Percentiles rank a stretch among this genome's conserved stretches.
Conservation (phyloP, 2,888 invertebrate species). For the Macrosiphum euphorbiae region DNA sequence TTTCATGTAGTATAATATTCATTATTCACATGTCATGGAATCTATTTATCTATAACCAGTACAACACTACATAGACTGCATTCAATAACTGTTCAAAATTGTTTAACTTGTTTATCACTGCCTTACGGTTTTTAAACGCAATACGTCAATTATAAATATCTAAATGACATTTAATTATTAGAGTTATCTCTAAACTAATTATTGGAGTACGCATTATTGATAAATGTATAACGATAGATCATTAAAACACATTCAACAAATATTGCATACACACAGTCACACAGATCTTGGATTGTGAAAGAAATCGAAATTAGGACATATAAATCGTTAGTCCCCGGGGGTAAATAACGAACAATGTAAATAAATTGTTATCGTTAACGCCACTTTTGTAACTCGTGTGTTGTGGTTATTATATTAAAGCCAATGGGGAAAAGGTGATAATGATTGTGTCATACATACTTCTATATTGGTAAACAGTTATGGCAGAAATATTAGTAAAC, state of each 20-base stretch:
- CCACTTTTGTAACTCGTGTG: conserved; percentile 18
- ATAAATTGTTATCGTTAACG: conserved; percentile 36
- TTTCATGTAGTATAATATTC: not conserved
- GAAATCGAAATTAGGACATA: conserved; percentile 38
- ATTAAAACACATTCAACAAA: not conserved
- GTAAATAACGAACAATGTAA: conserved; percentile 46
- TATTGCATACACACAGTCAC: not conserved
- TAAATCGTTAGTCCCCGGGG: conserved; percentile 16
- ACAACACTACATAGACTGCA: not conserved
- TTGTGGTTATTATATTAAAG: conserved; percentile 31
- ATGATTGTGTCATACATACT: conserved; percentile 40
- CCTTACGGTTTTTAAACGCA: not conserved
- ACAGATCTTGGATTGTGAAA: not conserved
- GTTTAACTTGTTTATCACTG: not conserved
- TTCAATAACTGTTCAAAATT: not conserved
- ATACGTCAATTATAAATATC: not conserved
- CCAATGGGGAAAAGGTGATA: conserved; percentile 35
- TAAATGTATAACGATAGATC: not conserved
- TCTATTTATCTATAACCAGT: not conserved
- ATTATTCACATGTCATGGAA: not conserved
- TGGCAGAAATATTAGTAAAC: conserved; percentile 53
- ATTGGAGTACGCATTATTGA: not conserved
- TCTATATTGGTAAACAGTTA: conserved; percentile 46
- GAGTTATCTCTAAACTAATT: not conserved
- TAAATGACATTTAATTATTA: not conserved